Evolutionary conservation across 1,140 invertebrate species (phyloP), one percentile per base, ranked within the genome.

Genomic region (Bicyclus anynana): DNA sequence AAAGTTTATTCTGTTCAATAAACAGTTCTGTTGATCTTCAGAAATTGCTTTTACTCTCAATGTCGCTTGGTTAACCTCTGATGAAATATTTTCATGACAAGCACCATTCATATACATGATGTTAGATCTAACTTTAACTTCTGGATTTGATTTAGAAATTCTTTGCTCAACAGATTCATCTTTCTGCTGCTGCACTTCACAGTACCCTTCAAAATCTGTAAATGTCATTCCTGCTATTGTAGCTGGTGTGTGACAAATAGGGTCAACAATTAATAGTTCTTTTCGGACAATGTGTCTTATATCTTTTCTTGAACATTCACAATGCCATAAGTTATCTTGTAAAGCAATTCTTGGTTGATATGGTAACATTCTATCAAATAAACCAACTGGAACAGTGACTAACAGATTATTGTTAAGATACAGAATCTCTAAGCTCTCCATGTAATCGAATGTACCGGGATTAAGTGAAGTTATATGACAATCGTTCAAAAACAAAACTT

Each of bases 391-490:
- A 21, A 88, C n/a, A 5, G 69, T 75, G 3, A 65, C 50, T 9
- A 88, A 64, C 13, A 52, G 56, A 59, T 88, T 88, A 44, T 85
- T 65, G 51, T 84, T 81, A 16, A 88, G 59, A 64, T 74, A 77
- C 26, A 87, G 52, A 13, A 69, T 52, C 63, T 83, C 62, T 54
- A 88, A 73, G 7, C 50, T 74, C 4, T 59, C n/a, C 13, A 88
- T 63, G 46, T 56, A 20, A 64, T 85, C 80, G 51, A 88, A 86
- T n/a, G 84, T 65, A 16, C 77, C 80, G n/a, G 42, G 21, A 12
- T 65, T 73, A 5, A 87, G 72, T 1, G 72, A 55, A 50, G 65
- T 67, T 33, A 88, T 86, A 16, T 64, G 59, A 59, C 77, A 86
- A 21, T 62, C 75, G 58, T 76, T 78, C 2, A 88, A 62, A 65